These are phyloP conservation scores for Coreoperca whiteheadi DNA, from an alignment of 2,113 vertebrate genomes.

Conservation along the genomic window DNA sequence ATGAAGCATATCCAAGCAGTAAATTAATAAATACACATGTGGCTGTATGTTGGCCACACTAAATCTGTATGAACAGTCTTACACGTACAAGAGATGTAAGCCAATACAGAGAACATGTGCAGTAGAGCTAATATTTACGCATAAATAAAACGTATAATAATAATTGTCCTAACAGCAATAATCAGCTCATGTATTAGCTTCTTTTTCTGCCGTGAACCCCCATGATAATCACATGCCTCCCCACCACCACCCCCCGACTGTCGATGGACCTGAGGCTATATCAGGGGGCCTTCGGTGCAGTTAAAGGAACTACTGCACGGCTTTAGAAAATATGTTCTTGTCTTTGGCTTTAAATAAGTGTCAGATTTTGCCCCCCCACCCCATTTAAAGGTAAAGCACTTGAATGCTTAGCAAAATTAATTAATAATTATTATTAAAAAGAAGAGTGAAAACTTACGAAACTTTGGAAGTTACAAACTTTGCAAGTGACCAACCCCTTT, in stretches of 20 bases:
- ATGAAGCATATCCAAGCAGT: background rate
- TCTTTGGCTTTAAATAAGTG: background rate
- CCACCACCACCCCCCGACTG: background rate
- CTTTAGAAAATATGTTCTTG: background rate
- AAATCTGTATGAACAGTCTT: background rate
- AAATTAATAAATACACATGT: background rate
- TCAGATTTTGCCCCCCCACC: background rate
- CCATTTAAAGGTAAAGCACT: background rate
- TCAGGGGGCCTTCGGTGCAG: background rate
- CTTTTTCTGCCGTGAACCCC: background rate
- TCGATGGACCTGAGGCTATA: background rate
- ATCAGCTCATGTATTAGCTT: background rate
- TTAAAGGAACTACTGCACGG: background rate
- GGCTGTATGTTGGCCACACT: background rate
- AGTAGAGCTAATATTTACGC: background rate
- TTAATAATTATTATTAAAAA: no score
- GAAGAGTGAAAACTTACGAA: background rate
- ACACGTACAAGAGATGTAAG: background rate
- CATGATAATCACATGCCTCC: constrained; percentile 1
- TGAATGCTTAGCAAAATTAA: background rate
- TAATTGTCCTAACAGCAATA: background rate
- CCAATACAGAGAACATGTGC: background rate
- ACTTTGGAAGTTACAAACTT: background rate
- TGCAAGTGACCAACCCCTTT: background rate
- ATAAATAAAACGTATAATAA: background rate